These are phyloP conservation scores for Petrocephalus schoutedeni DNA, from an alignment of 2,797 vertebrate species.

Conservation along the genomic window DNA sequence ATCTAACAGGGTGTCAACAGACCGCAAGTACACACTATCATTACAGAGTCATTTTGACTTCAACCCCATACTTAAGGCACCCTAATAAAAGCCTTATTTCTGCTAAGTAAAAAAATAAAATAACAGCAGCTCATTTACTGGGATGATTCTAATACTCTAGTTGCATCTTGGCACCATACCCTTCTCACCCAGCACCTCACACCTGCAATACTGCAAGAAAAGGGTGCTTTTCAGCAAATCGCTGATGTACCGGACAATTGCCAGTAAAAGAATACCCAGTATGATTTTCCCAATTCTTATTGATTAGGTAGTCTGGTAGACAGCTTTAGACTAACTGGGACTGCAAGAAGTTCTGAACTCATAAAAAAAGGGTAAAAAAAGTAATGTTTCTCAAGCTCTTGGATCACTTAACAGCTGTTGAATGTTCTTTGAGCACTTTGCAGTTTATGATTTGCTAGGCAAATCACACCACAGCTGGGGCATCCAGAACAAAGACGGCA, in stretches of 20 bases:
- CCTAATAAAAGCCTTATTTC: constrained; percentile 2
- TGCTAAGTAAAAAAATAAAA: neutral
- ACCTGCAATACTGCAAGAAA: neutral
- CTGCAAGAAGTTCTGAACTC: neutral
- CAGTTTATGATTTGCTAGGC: neutral
- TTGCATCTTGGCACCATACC: neutral
- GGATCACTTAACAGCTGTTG: neutral
- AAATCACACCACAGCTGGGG: constrained; percentile 6
- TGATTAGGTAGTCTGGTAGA: neutral
- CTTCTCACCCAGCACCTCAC: neutral
- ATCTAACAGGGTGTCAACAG: constrained; percentile 9
- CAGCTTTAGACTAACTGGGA: neutral
- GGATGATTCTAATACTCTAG: neutral
- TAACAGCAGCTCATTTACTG: neutral
- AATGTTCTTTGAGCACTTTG: neutral
- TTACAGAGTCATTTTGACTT: neutral
- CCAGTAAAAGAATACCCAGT: neutral
- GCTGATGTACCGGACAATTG: neutral
- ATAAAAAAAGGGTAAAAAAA: neutral
- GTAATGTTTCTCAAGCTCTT: neutral
- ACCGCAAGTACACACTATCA: neutral
- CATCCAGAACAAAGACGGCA: neutral
- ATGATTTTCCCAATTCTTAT: neutral
- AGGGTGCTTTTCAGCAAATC: neutral
- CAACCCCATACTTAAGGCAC: neutral